Percentiles rank a stretch among this genome's conserved stretches.
These are phyloP conservation scores for Apamea monoglypha DNA, from an alignment of 2,888 invertebrate genomes.

Conservation along the genomic window DNA sequence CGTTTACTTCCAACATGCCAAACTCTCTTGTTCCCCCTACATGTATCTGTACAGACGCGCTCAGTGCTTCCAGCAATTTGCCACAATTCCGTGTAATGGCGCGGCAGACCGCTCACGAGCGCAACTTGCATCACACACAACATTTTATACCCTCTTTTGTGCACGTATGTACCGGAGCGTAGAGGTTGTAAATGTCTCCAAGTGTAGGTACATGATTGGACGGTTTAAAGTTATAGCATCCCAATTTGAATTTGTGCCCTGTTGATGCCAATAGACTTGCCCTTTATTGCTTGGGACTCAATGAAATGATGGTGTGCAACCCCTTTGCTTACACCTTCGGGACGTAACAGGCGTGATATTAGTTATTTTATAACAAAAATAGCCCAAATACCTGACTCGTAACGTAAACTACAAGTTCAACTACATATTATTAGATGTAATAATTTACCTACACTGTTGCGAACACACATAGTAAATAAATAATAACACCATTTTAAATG, in stretches of 20 bases:
- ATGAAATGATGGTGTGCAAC: neutral
- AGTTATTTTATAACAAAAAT: neutral
- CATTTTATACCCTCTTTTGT: conserved; percentile 42
- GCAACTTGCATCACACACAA: conserved; percentile 36
- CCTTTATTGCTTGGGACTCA: too few species aligned
- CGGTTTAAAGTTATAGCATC: neutral
- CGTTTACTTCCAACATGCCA: conserved; percentile 3
- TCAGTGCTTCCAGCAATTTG: conserved; percentile 48
- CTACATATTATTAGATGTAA: neutral
- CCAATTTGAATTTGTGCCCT: neutral
- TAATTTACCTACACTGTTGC: neutral
- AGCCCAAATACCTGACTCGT: neutral
- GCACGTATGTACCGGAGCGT: conserved; percentile 11
- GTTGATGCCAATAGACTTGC: neutral
- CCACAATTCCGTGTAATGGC: conserved; percentile 50
- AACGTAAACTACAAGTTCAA: neutral
- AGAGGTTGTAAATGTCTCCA: conserved; percentile 18
- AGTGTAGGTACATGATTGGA: conserved; percentile 8
- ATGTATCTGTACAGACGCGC: conserved; percentile 22
- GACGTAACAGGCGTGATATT: too few species aligned
- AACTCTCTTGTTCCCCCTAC: conserved; percentile 7
- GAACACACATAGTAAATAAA: neutral
- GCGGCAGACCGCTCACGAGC: conserved; percentile 31
- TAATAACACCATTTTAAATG: neutral
- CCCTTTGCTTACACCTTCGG: neutral